Evolutionary conservation across 2,797 vertebrate genomes (phyloP).

Genomic region (Melanotaenia nigrans): DNA sequence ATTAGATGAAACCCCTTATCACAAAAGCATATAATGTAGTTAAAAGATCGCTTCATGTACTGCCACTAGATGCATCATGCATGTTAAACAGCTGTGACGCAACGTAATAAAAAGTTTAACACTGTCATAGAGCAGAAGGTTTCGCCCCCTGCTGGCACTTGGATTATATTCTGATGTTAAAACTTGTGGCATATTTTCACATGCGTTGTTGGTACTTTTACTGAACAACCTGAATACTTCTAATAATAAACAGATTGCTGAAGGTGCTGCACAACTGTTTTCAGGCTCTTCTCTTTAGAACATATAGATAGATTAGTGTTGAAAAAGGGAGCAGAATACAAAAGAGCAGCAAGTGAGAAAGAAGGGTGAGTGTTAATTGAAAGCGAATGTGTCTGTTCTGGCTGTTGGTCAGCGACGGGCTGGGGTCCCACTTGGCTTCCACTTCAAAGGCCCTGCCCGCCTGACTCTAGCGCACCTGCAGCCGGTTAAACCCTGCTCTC

Average conservation of each 20-base stretch:
- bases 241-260: not conserved
- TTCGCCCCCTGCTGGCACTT: not conserved
- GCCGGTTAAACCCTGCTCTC: conserved; percentile 84
- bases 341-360: conserved; percentile 50
- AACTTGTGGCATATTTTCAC: not conserved
- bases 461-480: conserved; percentile 83
- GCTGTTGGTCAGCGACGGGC: conserved; percentile 80
- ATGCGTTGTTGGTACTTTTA: not conserved
- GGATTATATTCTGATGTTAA: not conserved
- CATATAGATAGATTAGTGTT: conserved; percentile 19
- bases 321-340: conserved; percentile 46
- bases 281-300: conserved; percentile 16
- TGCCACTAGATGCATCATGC: not conserved
- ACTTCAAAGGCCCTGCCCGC: conserved; percentile 82
- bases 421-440: conserved; percentile 81
- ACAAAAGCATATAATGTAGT: not conserved
- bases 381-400: conserved; percentile 82
- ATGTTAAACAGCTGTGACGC: not conserved
- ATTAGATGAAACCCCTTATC: not conserved
- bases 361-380: conserved; percentile 78
- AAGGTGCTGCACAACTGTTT: not conserved
- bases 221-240: not conserved
- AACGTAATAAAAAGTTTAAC: not conserved
- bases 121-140: not conserved
- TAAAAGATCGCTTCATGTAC: not conserved